Evolutionary conservation across 2,888 invertebrate species (phyloP).

Genomic region (Aphodius granarius): DNA sequence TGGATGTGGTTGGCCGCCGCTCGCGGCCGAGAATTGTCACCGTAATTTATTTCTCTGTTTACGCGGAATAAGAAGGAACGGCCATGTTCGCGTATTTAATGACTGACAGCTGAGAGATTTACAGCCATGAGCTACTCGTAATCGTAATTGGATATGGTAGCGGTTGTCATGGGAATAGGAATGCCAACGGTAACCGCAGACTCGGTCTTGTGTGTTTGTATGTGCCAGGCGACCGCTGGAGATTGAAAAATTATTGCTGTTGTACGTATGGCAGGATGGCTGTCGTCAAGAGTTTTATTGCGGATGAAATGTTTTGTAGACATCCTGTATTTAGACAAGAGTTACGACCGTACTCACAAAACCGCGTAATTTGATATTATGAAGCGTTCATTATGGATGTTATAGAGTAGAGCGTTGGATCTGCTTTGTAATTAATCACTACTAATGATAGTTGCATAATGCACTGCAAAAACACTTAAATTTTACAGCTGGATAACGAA

Average conservation of each 20-base stretch:
- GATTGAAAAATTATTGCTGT: not conserved
- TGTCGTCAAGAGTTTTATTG: not conserved
- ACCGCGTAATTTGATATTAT: too few relatives aligned
- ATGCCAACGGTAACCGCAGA: conserved; percentile 3
- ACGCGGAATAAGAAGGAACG: conserved; percentile 26
- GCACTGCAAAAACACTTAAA: too few relatives aligned
- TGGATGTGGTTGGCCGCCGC: not conserved
- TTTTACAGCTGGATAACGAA: too few relatives aligned
- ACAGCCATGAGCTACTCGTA: conserved; percentile 36
- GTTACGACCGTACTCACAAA: too few relatives aligned
- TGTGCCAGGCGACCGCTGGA: not conserved
- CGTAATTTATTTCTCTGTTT: conserved; percentile 27
- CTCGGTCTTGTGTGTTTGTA: not conserved
- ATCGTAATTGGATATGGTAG: conserved; percentile 43
- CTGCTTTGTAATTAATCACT: too few relatives aligned
- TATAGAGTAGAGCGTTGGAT: too few relatives aligned
- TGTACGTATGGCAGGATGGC: not conserved
- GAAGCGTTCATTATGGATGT: too few relatives aligned
- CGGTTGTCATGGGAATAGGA: conserved; percentile 32
- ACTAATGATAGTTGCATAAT: too few relatives aligned
- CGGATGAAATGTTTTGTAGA: not conserved
- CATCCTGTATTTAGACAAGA: not conserved
- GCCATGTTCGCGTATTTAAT: conserved; percentile 36
- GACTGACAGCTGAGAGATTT: conserved; percentile 40
- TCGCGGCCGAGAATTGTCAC: conserved; percentile 18